Conservation (phyloP, 1,140 invertebrate species). For the Rhyacophila brunnea region DNA sequence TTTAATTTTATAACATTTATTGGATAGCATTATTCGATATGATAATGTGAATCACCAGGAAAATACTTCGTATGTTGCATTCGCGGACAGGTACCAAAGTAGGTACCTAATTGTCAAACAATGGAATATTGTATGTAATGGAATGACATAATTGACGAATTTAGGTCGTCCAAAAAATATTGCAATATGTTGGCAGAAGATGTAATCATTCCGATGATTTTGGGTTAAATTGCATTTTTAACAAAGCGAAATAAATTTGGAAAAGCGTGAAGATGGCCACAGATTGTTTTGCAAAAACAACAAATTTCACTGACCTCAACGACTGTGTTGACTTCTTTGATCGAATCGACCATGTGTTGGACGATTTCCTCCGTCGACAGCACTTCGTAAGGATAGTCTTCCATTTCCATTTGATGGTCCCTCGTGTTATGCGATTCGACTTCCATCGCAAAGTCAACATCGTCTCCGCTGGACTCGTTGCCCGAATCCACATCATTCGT, state of each 20-base stretch:
- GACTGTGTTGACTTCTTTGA: constrained; percentile 91
- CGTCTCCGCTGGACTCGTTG: constrained; percentile 88
- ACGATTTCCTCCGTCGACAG: constrained; percentile 95
- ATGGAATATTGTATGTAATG: too few species aligned
- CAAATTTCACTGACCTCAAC: constrained; percentile 66
- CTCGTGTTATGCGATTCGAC: constrained; percentile 74
- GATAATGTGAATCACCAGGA: too few species aligned
- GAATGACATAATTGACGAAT: too few species aligned
- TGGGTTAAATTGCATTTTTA: too few species aligned
- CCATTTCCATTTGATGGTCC: constrained; percentile 75
- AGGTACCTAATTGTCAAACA: too few species aligned
- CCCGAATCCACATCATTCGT: constrained; percentile 88
- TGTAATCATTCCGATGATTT: too few species aligned
- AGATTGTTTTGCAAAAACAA: constrained; percentile 2
- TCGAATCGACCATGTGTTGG: constrained; percentile 94
- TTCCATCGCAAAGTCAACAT: constrained; percentile 88
- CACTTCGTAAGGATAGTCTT: constrained; percentile 93
- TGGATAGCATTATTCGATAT: too few species aligned
- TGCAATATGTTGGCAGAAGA: too few species aligned
- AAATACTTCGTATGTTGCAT: too few species aligned
- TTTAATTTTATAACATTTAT: too few species aligned
- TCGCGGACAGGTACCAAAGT: too few species aligned
- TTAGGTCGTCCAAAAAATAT: too few species aligned
- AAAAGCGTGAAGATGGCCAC: not conserved
- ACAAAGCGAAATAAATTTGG: not conserved